Evolutionary conservation across 1,140 invertebrate genomes (phyloP).

Genomic region (Charaxes varanes): DNA sequence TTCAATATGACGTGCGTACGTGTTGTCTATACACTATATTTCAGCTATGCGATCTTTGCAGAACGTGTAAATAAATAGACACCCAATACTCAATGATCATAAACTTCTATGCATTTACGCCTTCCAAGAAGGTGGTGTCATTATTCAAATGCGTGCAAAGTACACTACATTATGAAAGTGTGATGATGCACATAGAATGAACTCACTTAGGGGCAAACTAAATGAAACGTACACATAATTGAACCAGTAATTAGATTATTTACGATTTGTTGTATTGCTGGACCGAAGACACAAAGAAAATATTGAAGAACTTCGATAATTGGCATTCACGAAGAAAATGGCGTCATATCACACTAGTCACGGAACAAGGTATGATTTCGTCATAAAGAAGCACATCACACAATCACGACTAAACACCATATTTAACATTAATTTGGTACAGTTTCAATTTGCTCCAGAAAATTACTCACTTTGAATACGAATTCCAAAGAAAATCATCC

Average conservation of each 20-base stretch:
- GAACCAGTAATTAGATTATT: constrained; percentile 1
- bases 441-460: constrained; percentile 47
- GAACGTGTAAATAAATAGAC: not conserved
- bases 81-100: constrained; percentile 4
- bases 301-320: constrained; percentile 65
- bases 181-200: not conserved
- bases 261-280: constrained; percentile 9
- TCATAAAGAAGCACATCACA: constrained; percentile 60
- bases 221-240: constrained; percentile 2
- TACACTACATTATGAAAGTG: constrained; percentile 26
- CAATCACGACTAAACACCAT: constrained; percentile 47
- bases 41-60: not conserved
- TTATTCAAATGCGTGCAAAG: constrained; percentile 53
- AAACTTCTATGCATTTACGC: constrained; percentile 32
- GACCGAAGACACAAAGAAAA: constrained; percentile 39
- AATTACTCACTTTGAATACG: constrained; percentile 72
- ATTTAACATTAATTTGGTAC: constrained; percentile 43
- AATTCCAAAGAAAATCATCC: constrained; percentile 74
- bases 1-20: too few relatives aligned
- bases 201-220: not conserved
- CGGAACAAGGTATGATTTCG: constrained; percentile 70
- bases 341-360: constrained; percentile 73
- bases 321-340: constrained; percentile 75
- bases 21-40: too few relatives aligned
- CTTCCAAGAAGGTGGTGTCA: constrained; percentile 46